phyloP scores from a whole-genome alignment of 2,888 invertebrate species.

The Therioaphis trifolii region DNA sequence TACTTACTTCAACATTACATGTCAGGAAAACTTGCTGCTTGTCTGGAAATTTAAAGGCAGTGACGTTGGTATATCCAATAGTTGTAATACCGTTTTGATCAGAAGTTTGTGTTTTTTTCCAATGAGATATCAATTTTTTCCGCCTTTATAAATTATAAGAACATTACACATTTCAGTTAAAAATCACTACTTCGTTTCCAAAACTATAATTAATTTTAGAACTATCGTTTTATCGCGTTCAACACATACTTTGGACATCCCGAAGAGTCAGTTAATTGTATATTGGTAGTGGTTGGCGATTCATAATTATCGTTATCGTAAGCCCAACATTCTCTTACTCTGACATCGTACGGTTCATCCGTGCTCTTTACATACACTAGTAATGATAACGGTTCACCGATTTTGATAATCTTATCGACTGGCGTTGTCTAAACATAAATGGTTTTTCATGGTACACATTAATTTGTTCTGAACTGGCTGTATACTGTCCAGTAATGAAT shows the following conservation, averaged over 20 bases:
- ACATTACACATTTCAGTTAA: too few species aligned
- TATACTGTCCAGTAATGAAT: background rate
- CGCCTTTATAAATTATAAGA: constrained; percentile 72
- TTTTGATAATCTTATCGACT: constrained; percentile 75
- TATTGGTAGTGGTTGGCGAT: constrained; percentile 72
- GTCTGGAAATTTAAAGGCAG: constrained; percentile 81
- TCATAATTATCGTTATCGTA: constrained; percentile 76
- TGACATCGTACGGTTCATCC: constrained; percentile 75
- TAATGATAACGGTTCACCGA: constrained; percentile 78
- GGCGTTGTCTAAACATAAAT: constrained; percentile 74
- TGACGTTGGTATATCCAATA: constrained; percentile 77
- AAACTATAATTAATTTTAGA: too few species aligned
- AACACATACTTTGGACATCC: constrained; percentile 75
- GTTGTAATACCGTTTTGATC: constrained; percentile 75
- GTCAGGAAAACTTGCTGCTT: constrained; percentile 79
- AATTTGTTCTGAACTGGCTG: background rate
- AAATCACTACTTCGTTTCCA: too few species aligned
- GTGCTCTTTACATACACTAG: constrained; percentile 78
- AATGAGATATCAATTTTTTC: constrained; percentile 75
- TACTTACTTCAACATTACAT: constrained; percentile 78
- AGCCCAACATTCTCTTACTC: constrained; percentile 80
- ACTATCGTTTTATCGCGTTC: too few species aligned
- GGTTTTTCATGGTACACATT: background rate
- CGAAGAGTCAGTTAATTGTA: constrained; percentile 76
- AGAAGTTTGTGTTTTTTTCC: constrained; percentile 74